Conservation (phyloP, 2,113 vertebrate genomes). For the Felis chaus region DNA sequence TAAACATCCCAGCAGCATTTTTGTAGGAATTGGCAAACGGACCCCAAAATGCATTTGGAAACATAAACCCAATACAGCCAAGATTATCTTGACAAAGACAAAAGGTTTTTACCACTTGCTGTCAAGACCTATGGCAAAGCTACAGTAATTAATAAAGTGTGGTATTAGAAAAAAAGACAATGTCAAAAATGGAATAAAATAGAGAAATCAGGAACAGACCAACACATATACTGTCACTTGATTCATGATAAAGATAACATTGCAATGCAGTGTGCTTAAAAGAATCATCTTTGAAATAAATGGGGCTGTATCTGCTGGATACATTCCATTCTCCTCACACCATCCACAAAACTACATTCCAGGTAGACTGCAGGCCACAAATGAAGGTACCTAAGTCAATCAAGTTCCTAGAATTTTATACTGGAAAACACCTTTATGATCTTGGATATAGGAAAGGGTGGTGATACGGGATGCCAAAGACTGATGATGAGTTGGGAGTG, state of each 20-base stretch:
- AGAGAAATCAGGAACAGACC: neutral
- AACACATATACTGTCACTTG: neutral
- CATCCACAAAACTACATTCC: neutral
- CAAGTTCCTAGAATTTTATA: neutral
- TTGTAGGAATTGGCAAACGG: neutral
- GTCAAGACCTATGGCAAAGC: neutral
- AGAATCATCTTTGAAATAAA: neutral
- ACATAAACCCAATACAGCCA: neutral
- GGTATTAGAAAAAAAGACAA: neutral
- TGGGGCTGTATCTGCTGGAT: too few species aligned
- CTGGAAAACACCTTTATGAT: neutral
- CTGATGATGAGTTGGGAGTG: neutral
- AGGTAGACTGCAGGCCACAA: neutral
- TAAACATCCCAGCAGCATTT: neutral
- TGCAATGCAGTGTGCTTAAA: neutral
- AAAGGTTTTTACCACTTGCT: neutral
- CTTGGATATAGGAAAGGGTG: neutral
- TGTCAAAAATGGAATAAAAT: neutral
- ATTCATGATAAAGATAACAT: neutral
- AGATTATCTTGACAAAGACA: neutral
- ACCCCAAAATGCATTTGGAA: neutral
- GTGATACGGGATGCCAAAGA: neutral
- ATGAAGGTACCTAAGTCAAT: neutral
- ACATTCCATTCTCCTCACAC: neutral
- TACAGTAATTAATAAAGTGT: neutral